These are phyloP conservation scores for Lutraria lutraria DNA, from an alignment of 2,888 invertebrate genomes.

Conservation along the genomic window DNA sequence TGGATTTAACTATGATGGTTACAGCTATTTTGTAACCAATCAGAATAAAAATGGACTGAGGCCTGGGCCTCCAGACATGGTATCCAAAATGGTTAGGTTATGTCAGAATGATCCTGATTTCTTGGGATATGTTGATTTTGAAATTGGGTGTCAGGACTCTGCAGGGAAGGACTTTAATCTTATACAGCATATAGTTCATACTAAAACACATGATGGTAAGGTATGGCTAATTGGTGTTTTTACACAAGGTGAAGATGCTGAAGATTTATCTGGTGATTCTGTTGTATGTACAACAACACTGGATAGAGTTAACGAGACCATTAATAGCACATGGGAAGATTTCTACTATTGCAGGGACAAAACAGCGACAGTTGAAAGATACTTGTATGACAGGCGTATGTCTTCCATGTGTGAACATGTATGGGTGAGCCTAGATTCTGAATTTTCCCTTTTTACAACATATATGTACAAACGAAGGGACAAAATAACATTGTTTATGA, in stretches of 20 bases:
- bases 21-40: slow-evolving; percentile 44
- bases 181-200: slow-evolving; percentile 29
- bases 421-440: too few species aligned
- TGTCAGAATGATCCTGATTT: slow-evolving; percentile 22
- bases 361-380: not conserved
- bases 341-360: not conserved
- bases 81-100: slow-evolving; percentile 32
- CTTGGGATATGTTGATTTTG: slow-evolving; percentile 28
- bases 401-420: too few species aligned
- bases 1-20: slow-evolving; percentile 18
- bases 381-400: not conserved
- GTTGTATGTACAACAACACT: slow-evolving; percentile 25
- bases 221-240: slow-evolving; percentile 32
- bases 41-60: slow-evolving; percentile 4
- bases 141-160: slow-evolving; percentile 9
- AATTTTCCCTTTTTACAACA: too few species aligned
- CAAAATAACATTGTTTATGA: too few species aligned
- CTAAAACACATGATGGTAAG: not conserved
- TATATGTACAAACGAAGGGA: too few species aligned
- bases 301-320: not conserved
- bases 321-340: not conserved
- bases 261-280: slow-evolving; percentile 2
- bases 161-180: slow-evolving; percentile 20
- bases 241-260: slow-evolving; percentile 20
- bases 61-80: not conserved